Evolutionary conservation across 2,113 vertebrate species (phyloP).

Genomic region (Plectropomus leopardus): DNA sequence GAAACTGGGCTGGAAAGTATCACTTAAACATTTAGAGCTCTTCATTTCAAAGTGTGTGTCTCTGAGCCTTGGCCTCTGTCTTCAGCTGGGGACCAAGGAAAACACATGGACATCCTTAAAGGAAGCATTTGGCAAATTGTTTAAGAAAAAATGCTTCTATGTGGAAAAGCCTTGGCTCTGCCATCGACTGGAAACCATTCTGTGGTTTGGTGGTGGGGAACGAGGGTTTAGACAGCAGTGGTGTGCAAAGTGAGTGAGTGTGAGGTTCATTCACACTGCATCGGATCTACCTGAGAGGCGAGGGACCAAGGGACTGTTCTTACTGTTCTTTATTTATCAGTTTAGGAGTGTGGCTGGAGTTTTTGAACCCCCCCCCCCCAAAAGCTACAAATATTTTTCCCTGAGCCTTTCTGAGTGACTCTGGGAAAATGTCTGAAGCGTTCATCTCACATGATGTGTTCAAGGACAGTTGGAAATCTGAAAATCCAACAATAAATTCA

Average conservation of each 20-base stretch:
- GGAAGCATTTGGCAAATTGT: slow-evolving; percentile 85
- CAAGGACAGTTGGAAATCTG: too few relatives aligned
- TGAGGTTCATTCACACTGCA: slow-evolving; percentile 40
- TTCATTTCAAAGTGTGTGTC: slow-evolving; percentile 68
- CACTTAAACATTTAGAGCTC: slow-evolving; percentile 69
- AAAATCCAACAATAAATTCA: too few relatives aligned
- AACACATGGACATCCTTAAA: slow-evolving; percentile 83
- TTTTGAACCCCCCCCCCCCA: too few relatives aligned
- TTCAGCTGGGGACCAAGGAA: slow-evolving; percentile 76
- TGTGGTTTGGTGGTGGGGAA: slow-evolving; percentile 74
- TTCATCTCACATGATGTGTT: too few relatives aligned
- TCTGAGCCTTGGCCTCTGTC: slow-evolving; percentile 62
- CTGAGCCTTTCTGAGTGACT: too few relatives aligned
- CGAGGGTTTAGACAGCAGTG: slow-evolving; percentile 69
- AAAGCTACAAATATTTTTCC: too few relatives aligned
- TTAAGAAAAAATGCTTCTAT: slow-evolving; percentile 80
- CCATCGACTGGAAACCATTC: slow-evolving; percentile 74
- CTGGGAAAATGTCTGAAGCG: too few relatives aligned
- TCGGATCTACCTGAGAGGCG: slow-evolving; percentile 40
- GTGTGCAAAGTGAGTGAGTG: slow-evolving; percentile 55
- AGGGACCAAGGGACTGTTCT: too few relatives aligned
- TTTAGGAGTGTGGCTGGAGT: too few relatives aligned
- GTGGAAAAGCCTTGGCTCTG: slow-evolving; percentile 80
- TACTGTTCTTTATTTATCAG: too few relatives aligned
- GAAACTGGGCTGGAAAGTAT: slow-evolving; percentile 71